Base-by-base conservation (phyloP, 2,797 vertebrate genomes). In the Microctenopoma stevenorrisi region DNA sequence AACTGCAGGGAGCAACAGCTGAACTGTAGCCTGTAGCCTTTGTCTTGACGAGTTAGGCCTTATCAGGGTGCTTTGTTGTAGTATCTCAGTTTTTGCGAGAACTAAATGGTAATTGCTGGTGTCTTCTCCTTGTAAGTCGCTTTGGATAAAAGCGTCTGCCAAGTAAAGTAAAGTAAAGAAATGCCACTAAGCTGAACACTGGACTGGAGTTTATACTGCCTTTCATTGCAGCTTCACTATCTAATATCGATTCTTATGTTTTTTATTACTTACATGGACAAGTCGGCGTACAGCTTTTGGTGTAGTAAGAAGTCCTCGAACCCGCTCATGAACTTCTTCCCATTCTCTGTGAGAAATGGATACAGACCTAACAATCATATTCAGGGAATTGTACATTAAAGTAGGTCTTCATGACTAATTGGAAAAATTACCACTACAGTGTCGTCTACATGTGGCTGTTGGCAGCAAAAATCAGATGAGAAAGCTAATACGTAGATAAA, bases 281-380 rank as follows among this genome's bases (percentile, higher is more conserved):
- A 91, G 90, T 72, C 92, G 80, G 12, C 83, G 88, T 7, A 90
- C 79, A n/a, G 94, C 94, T 75, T 88, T 91, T 13, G 93, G 91
- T 42, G 95, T 92, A 0, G 83, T 93, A 26, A 96, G 89, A 13
- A 95, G 94, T 65, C 82, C 85, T 5, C 87, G 85, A 11, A 95
- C 90, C 7, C 94, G 92, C 54, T 93, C 89, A 0, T 96, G 93
- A 80, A 96, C 93, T 59, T 91, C 91, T 57, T 95, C 94, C 95
- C 94, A 95, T 2, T 74, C 76, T 65, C 80, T 78, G 59, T 82
- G 77, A 48, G 84, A 82, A 43, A 59, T 68, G 44, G 84, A 85
- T 7, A 52, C 63, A 53, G 84, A 90, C 57, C 94, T 95, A 16
- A 56, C 30, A 58, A 49, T n/a, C 22, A 82, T 12, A 52, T 10